Evolutionary conservation across 2,888 invertebrate genomes (phyloP), one percentile per base, ranked within the genome.

Genomic region (Notodonta ziczac): DNA sequence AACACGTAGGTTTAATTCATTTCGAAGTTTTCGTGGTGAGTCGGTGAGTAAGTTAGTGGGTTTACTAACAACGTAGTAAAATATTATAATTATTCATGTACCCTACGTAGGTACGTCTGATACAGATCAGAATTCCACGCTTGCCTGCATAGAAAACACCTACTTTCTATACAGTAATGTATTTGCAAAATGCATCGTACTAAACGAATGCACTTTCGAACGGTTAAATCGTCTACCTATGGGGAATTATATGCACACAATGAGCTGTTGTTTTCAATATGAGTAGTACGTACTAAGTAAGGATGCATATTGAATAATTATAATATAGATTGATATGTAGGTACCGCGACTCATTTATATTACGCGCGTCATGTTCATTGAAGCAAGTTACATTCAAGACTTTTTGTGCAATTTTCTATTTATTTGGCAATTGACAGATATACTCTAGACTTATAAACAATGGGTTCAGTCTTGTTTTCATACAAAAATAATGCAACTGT

Each of bases 241-340:
- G 63, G 87, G 85, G 87, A 85, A 85, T 86, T 72, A 76, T 74
- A 68, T 73, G 78, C 78, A 81, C 78, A 82, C 83, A 79, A 83
- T 84, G 75, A 76, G 57, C 73, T 71, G 73, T 76, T 80, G 78
- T 77, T 76, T 78, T 76, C 73, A 78, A 81, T 84, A 84, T 80
- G 80, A 82, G 83, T 81, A 77, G 74, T 24, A 24, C 24, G 1
- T 24, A 24, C 24, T 73, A 24, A 16, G 2, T 50, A 9, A 4
- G 5, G 46, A n/a, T n/a, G 50, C 14, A 16, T 16, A 50, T 50
- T 4, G 0, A 50, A 50, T 50, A 50, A 16, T n/a, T 46, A 42
- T 9, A 9, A 9, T 9, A 10, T 10, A 10, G 9, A 10, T 42
- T 10, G 10, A 10, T 8, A 42, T 2, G 9, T 4, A 12, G 9